Evolutionary conservation across 1,140 invertebrate species (phyloP), one percentile per base, ranked within the genome.

Genomic region (Drosophila mojavensis): DNA sequence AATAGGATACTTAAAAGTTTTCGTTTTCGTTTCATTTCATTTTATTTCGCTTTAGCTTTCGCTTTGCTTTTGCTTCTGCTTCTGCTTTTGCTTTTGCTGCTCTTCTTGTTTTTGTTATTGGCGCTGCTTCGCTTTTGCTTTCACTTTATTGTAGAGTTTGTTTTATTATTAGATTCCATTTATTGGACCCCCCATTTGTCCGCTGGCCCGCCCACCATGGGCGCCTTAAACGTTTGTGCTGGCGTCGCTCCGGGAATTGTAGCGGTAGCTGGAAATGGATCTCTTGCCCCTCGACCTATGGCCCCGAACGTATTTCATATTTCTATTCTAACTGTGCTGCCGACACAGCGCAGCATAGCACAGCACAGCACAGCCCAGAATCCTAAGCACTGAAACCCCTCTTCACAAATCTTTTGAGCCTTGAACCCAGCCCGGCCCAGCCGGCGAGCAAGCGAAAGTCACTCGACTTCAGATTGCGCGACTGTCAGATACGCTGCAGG

Each of bases 1-100:
- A 88, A 88, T 88, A 81, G 84, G 63, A 68, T 89, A 88, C 84
- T 88, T 84, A 88, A 88, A 89, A 88, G 84, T 88, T 88, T 89
- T 78, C 64, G 84, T 68, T 74, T 75, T 66, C 47, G 15, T 59
- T 47, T 74, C 56, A 51, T 84, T 81, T 77, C 51, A 33, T 41
- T 61, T 68, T 20, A n/a, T 48, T 59, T 61, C 39, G 33, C 15
- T 51, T 69, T 36, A 24, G 5, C 33, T 59, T 62, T 66, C 43
- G 4, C 3, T 70, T 70, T 54, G n/a, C 5, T 54, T 67, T 55
- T 61, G 39, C 20, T 50, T 33, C 39, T 45, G 26, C 54, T 33
- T 33, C 41, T 56, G 15, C 4, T 43, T 39, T 61, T 28, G 26
- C 41, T 50, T 65, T 33, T 28, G 17, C 17, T 17, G 17, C 17